Evolutionary conservation across 1,140 invertebrate genomes (phyloP).

Genomic region (Anoplolepis gracilipes): DNA sequence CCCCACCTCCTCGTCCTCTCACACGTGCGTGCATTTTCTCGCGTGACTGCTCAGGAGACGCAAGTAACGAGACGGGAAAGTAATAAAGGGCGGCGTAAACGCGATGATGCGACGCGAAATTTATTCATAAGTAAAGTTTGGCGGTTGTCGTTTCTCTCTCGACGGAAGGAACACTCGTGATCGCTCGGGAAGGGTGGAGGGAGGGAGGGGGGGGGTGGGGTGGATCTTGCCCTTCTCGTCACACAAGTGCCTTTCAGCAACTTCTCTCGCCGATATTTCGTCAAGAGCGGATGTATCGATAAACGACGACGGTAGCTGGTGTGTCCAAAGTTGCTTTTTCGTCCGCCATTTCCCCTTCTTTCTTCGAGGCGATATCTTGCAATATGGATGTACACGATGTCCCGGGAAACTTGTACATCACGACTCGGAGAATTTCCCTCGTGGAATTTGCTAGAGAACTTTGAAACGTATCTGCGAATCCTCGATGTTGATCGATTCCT

Average conservation of each 20-base stretch:
- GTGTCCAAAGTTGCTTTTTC: not conserved
- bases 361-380: conserved; percentile 33
- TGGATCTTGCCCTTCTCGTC: conserved; percentile 24
- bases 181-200: not conserved
- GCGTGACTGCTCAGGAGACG: not conserved
- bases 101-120: conserved; percentile 75
- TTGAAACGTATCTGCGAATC: not conserved
- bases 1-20: too few relatives aligned
- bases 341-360: conserved; percentile 26
- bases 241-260: conserved; percentile 46
- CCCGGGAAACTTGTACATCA: conserved; percentile 46
- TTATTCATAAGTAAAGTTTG: conserved; percentile 77
- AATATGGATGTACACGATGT: conserved; percentile 29
- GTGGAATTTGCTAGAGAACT: not conserved
- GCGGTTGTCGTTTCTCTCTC: conserved; percentile 56
- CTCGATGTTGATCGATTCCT: not conserved
- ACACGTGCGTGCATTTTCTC: not conserved
- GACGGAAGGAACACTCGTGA: conserved; percentile 51
- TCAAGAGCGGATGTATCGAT: conserved; percentile 57
- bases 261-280: conserved; percentile 54
- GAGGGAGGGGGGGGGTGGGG: too few relatives aligned
- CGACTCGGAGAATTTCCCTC: not conserved
- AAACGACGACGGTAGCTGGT: conserved; percentile 42
- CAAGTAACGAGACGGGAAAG: conserved; percentile 40
- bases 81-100: conserved; percentile 58